A percentile compares a stretch with the other conserved stretches of the same genome.
Conservation (phyloP, 1,140 invertebrate species). For the Megalopta genalis region DNA sequence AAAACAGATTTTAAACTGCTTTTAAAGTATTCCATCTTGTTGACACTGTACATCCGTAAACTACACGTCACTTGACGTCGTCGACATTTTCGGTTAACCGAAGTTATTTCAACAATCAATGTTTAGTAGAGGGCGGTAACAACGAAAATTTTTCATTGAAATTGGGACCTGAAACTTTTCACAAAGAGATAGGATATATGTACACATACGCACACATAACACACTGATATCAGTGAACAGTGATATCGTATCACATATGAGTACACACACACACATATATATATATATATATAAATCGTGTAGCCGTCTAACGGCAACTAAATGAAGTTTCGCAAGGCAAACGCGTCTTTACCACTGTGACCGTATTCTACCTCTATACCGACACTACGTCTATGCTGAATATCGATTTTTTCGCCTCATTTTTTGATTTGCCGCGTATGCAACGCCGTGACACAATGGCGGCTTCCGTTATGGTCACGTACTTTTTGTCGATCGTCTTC, state of each 20-base stretch:
- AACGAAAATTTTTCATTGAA: not conserved
- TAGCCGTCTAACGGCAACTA: too few relatives aligned
- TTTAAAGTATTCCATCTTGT: constrained; percentile 90
- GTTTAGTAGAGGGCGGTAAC: constrained; percentile 13
- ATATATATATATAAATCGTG: too few relatives aligned
- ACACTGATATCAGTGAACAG: too few relatives aligned
- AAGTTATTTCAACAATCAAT: constrained; percentile 2
- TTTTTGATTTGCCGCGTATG: constrained; percentile 51
- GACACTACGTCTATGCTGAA: not conserved
- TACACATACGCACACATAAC: too few relatives aligned
- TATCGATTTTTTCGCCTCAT: constrained; percentile 36
- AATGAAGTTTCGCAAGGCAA: not conserved
- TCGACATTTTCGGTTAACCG: constrained; percentile 64
- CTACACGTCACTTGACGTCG: constrained; percentile 61
- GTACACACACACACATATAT: too few relatives aligned
- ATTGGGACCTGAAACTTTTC: not conserved
- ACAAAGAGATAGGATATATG: not conserved
- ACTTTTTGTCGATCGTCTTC: constrained; percentile 36
- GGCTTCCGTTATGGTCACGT: constrained; percentile 59
- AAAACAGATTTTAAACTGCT: constrained; percentile 94
- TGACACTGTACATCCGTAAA: constrained; percentile 32
- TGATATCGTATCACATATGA: too few relatives aligned
- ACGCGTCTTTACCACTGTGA: not conserved
- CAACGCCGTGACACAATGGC: constrained; percentile 56
- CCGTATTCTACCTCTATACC: not conserved